Evolutionary conservation across 2,113 vertebrate genomes (phyloP).

Genomic region (Tenrec ecaudatus): DNA sequence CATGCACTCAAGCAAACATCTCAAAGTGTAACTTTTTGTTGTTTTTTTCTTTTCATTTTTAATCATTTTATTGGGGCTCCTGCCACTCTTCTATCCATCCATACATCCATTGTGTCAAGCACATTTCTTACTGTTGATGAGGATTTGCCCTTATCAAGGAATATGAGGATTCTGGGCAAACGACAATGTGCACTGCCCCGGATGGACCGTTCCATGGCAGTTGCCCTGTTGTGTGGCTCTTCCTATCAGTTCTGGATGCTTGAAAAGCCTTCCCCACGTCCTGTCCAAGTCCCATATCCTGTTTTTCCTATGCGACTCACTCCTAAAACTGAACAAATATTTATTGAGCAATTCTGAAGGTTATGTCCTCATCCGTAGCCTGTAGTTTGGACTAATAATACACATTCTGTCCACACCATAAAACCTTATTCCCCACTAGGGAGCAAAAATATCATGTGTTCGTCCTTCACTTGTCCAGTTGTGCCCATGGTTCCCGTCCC

Average conservation of each 20-base stretch:
- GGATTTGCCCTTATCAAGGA: background rate
- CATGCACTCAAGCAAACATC: background rate
- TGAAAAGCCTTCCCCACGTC: background rate
- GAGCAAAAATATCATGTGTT: background rate
- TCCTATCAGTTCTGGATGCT: background rate
- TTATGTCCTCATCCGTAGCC: background rate
- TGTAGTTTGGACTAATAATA: background rate
- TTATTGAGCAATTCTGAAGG: slow-evolving; percentile 26
- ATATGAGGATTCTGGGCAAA: background rate
- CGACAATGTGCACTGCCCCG: background rate
- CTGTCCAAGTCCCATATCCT: slow-evolving; percentile 17
- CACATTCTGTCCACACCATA: background rate
- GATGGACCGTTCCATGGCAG: background rate
- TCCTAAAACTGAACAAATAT: slow-evolving; percentile 25
- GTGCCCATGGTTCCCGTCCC: background rate
- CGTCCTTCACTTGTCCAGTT: background rate
- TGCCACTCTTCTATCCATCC: too few relatives aligned
- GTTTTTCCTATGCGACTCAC: background rate
- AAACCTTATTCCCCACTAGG: background rate
- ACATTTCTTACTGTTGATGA: background rate
- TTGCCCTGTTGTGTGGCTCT: background rate
- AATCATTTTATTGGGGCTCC: too few relatives aligned
- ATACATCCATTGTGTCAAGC: too few relatives aligned
- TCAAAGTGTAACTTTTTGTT: background rate
- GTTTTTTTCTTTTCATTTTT: too few relatives aligned